Evolutionary conservation across 2,797 vertebrate species (phyloP).

Genomic region (Silurus lanzhouensis): DNA sequence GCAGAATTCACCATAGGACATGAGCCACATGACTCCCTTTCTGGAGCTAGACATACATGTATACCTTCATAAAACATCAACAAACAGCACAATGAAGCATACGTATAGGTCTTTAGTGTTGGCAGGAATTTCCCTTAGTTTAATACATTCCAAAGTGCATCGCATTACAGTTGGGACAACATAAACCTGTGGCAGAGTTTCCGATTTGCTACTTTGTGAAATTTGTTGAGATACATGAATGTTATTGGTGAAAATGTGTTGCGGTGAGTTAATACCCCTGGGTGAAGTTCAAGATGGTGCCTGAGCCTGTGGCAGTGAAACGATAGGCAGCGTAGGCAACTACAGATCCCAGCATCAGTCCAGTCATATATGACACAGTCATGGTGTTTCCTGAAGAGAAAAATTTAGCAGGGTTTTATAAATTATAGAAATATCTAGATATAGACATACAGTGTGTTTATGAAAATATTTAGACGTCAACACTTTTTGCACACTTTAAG

Average conservation of each 20-base stretch:
- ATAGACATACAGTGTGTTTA: background rate
- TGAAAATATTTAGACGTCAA: background rate
- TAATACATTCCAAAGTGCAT: conserved; percentile 51
- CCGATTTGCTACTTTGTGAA: conserved; percentile 18
- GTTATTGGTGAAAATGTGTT: conserved; percentile 11
- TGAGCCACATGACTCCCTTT: conserved; percentile 21
- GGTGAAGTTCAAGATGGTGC: conserved; percentile 69
- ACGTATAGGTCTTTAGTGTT: conserved; percentile 49
- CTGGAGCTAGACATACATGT: conserved; percentile 17
- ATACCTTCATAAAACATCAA: conserved; percentile 32
- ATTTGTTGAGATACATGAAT: conserved; percentile 33
- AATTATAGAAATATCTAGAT: background rate
- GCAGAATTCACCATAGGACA: conserved; percentile 28
- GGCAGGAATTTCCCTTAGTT: conserved; percentile 29
- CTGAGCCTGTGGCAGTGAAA: conserved; percentile 79
- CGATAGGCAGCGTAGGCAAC: conserved; percentile 94
- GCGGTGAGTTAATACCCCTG: conserved; percentile 70
- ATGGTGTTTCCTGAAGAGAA: conserved; percentile 89
- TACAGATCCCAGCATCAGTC: conserved; percentile 89
- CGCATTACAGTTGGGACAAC: conserved; percentile 29
- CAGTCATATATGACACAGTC: conserved; percentile 97
- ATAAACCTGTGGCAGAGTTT: conserved; percentile 29
- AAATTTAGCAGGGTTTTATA: background rate
- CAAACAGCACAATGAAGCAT: conserved; percentile 47
- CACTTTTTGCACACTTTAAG: background rate